A percentile compares a stretch with the other conserved stretches of the same genome.
phyloP scores from a whole-genome alignment of 2,797 vertebrate species.

The Masticophis lateralis region DNA sequence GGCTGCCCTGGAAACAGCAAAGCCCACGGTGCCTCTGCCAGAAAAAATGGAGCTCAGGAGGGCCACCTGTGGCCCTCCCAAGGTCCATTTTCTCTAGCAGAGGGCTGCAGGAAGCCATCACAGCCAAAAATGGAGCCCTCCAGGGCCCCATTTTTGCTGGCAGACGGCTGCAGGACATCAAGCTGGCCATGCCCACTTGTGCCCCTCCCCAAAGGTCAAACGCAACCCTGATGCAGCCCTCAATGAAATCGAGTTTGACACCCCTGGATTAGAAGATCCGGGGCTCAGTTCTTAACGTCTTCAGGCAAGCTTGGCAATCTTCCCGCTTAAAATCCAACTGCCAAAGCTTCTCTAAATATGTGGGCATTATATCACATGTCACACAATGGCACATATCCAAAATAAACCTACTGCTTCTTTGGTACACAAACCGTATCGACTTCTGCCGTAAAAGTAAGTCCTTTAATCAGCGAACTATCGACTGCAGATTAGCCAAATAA shows the following conservation, averaged over 20 bases:
- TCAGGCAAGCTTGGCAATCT: neutral
- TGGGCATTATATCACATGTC: neutral
- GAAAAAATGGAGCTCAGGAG: no score
- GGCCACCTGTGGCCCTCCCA: fast-evolving
- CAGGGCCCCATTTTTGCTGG: no score
- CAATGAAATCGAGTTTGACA: no score
- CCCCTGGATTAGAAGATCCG: neutral
- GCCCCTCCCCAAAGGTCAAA: no score
- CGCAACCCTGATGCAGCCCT: no score
- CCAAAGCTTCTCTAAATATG: neutral
- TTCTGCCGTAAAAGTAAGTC: neutral
- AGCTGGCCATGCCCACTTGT: no score
- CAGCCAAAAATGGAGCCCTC: no score
- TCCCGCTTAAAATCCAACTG: neutral
- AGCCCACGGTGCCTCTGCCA: no score
- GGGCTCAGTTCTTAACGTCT: neutral
- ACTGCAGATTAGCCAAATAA: neutral
- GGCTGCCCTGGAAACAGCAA: no score
- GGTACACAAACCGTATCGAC: neutral
- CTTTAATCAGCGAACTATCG: neutral
- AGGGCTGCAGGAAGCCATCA: no score
- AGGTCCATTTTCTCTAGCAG: no score
- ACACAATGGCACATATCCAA: neutral
- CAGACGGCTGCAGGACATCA: no score
- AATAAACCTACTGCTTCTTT: neutral